These are phyloP conservation scores for Andrena flavipes DNA, from an alignment of 2,888 invertebrate genomes.

Conservation along the genomic window DNA sequence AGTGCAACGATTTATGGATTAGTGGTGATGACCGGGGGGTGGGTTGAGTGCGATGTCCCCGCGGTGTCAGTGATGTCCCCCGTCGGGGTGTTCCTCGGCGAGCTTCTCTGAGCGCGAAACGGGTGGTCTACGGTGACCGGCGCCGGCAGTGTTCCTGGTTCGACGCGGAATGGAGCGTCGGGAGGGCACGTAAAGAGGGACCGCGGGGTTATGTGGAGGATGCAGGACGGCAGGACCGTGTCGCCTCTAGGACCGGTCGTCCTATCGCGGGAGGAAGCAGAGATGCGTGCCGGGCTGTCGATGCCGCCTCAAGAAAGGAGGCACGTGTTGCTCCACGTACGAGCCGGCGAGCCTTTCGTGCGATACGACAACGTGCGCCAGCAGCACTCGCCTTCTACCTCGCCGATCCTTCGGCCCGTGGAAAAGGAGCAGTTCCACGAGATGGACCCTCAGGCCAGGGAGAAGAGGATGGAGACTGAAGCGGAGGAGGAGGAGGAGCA, in stretches of 20 bases:
- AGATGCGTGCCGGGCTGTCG: constrained; percentile 64
- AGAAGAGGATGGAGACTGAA: constrained; percentile 61
- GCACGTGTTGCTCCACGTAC: constrained; percentile 80
- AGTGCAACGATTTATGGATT: constrained; percentile 4
- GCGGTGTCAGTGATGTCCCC: constrained; percentile 30
- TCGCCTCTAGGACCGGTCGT: constrained; percentile 78
- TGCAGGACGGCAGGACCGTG: constrained; percentile 79
- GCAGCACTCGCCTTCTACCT: constrained; percentile 64
- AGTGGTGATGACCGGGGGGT: constrained; percentile 12
- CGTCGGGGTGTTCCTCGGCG: no score
- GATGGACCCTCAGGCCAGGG: constrained; percentile 47
- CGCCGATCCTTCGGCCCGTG: constrained; percentile 63
- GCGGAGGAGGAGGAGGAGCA: constrained; percentile 70
- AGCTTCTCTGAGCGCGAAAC: not conserved
- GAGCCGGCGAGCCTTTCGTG: constrained; percentile 78
- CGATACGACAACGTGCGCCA: constrained; percentile 74
- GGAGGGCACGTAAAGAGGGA: constrained; percentile 59
- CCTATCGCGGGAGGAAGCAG: constrained; percentile 73
- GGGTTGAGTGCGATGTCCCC: not conserved
- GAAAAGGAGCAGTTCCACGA: constrained; percentile 64
- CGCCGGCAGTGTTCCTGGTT: constrained; percentile 3
- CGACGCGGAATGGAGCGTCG: constrained; percentile 50
- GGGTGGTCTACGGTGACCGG: not conserved
- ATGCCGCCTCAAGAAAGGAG: constrained; percentile 78
- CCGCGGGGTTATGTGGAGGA: constrained; percentile 78